Percentiles rank a stretch among this genome's conserved stretches.
phyloP scores from a whole-genome alignment of 2,888 invertebrate species.

The Kryphioiulus occultus region DNA sequence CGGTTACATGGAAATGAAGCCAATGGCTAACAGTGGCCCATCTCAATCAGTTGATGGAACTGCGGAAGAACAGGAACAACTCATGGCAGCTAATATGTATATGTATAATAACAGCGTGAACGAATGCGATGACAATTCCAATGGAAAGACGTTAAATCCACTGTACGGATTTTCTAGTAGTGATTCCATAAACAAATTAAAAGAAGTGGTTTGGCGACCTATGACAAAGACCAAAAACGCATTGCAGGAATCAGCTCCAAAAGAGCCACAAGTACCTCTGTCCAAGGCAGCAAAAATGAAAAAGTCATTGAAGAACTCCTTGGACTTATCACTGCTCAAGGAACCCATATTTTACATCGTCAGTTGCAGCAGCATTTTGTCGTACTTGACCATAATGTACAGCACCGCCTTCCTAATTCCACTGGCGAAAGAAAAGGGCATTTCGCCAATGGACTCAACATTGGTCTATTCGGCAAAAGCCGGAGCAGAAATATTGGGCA shows the following conservation, averaged over 20 bases:
- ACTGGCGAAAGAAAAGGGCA: slow-evolving; percentile 46
- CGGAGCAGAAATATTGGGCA: slow-evolving; percentile 48
- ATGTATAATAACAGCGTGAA: background rate
- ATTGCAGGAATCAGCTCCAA: background rate
- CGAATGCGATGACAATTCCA: background rate
- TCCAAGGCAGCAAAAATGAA: background rate
- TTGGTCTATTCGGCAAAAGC: slow-evolving; percentile 41
- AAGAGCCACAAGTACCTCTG: background rate
- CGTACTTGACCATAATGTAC: slow-evolving; percentile 44
- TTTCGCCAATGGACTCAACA: slow-evolving; percentile 46
- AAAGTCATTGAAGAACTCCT: background rate
- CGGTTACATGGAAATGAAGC: background rate
- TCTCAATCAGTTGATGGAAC: background rate
- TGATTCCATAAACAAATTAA: slow-evolving; percentile 18
- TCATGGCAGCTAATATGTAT: background rate
- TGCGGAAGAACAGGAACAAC: background rate
- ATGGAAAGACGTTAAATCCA: background rate
- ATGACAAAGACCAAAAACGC: background rate
- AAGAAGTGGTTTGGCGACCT: background rate
- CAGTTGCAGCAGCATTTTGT: slow-evolving; percentile 6
- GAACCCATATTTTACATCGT: slow-evolving; percentile 50
- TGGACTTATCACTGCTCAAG: slow-evolving; percentile 49
- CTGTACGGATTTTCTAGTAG: background rate
- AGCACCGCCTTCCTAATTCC: slow-evolving; percentile 48
- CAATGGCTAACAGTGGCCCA: background rate